Percentiles rank a stretch among this genome's conserved stretches.
Evolutionary conservation across 2,797 vertebrate species (phyloP).

Genomic region (Trachops cirrhosus): DNA sequence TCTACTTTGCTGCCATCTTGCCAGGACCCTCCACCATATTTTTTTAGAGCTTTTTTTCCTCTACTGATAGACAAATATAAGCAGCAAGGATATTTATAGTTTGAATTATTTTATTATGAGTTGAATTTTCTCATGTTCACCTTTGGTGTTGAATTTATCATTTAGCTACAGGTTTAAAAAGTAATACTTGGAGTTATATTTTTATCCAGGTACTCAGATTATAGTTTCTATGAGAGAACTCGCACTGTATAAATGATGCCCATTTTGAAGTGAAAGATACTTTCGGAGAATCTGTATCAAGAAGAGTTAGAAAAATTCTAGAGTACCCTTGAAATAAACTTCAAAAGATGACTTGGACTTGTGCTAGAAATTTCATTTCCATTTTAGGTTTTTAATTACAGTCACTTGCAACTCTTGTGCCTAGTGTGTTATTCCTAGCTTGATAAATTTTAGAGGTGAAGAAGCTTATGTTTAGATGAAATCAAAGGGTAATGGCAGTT

Average conservation of each 20-base stretch:
- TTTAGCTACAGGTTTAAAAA: slow-evolving; percentile 34
- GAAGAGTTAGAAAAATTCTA: slow-evolving; percentile 30
- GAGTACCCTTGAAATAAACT: slow-evolving; percentile 51
- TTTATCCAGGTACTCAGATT: slow-evolving; percentile 38
- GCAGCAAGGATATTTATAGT: slow-evolving; percentile 24
- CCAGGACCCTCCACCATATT: background rate
- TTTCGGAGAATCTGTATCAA: background rate
- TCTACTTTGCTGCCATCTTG: background rate
- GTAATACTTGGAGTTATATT: background rate
- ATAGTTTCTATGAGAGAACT: slow-evolving; percentile 19
- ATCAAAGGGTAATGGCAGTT: background rate
- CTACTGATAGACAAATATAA: background rate
- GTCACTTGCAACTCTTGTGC: slow-evolving; percentile 34
- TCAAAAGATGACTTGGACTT: slow-evolving; percentile 29
- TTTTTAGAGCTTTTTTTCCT: slow-evolving; percentile 23
- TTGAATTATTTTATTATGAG: slow-evolving; percentile 28
- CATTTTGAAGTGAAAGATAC: slow-evolving; percentile 30
- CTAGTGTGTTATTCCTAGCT: background rate
- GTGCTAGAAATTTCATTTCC: slow-evolving; percentile 50
- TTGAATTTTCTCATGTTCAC: slow-evolving; percentile 31
- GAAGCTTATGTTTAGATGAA: slow-evolving; percentile 13
- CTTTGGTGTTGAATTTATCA: slow-evolving; percentile 29
- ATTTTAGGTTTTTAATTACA: slow-evolving; percentile 37
- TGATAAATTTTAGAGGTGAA: slow-evolving; percentile 26
- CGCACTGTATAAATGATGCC: slow-evolving; percentile 20